phyloP scores from a whole-genome alignment of 2,888 invertebrate species.

The Heliconius sara region DNA sequence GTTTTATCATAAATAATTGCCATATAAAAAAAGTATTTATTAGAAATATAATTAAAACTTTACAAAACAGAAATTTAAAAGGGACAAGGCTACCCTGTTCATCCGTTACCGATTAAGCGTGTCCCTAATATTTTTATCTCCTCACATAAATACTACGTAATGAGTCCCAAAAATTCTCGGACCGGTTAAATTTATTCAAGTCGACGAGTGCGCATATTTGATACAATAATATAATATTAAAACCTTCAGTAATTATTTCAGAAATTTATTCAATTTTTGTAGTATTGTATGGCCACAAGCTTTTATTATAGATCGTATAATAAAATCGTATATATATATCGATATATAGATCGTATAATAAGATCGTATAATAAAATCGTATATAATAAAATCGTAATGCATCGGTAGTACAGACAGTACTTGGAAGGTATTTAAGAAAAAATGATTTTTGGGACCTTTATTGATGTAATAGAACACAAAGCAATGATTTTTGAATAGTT shows the following conservation, averaged over 20 bases:
- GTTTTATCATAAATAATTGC: neutral
- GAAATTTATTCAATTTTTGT: neutral
- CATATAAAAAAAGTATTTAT: conserved; percentile 16
- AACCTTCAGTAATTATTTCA: conserved; percentile 68
- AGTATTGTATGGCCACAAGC: too few species aligned
- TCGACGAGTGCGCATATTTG: conserved; percentile 82
- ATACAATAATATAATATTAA: conserved; percentile 81
- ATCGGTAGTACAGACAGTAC: too few species aligned
- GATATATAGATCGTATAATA: too few species aligned
- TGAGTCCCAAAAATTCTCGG: conserved; percentile 80
- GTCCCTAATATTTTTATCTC: conserved; percentile 84
- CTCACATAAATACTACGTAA: conserved; percentile 82
- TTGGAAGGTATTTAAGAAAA: too few species aligned
- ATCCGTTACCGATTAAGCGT: conserved; percentile 80
- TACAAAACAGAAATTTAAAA: conserved; percentile 47
- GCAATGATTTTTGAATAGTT: too few species aligned
- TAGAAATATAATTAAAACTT: conserved; percentile 43
- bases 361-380: too few species aligned
- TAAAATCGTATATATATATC: too few species aligned
- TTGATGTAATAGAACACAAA: too few species aligned
- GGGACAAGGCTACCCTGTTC: conserved; percentile 61
- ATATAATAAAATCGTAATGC: too few species aligned
- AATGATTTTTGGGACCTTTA: too few species aligned
- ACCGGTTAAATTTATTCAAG: conserved; percentile 80
- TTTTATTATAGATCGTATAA: too few species aligned